Evolutionary conservation across 2,888 invertebrate species (phyloP).

Genomic region (Zeuzera pyrina): DNA sequence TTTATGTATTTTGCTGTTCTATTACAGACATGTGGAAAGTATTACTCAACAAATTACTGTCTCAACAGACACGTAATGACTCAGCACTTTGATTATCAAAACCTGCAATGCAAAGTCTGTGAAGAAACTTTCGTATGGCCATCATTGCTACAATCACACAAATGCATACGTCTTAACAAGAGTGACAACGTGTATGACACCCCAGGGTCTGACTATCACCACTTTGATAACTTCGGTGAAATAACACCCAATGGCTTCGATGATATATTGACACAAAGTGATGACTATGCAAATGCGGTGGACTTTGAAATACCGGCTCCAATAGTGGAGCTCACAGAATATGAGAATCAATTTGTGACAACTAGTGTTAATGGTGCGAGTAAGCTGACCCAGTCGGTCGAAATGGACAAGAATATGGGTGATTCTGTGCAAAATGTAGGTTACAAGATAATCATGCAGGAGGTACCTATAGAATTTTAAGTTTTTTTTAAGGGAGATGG

Average conservation of each 20-base stretch:
- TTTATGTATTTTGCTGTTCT: neutral
- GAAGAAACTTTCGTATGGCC: conserved; percentile 55
- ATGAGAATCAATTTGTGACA: conserved; percentile 17
- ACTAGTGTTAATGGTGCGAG: conserved; percentile 1
- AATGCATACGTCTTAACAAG: conserved; percentile 40
- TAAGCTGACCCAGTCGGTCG: conserved; percentile 2
- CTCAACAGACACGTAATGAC: conserved; percentile 41
- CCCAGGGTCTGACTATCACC: conserved; percentile 42
- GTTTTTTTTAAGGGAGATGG: too few relatives aligned
- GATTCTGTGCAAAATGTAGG: conserved; percentile 25
- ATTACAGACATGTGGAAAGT: conserved; percentile 46
- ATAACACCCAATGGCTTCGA: conserved; percentile 28
- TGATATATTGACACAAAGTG: conserved; percentile 29
- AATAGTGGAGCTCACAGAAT: conserved; percentile 40
- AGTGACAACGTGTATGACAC: conserved; percentile 33
- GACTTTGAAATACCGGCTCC: conserved; percentile 59
- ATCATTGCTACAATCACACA: conserved; percentile 36
- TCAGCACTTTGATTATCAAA: conserved; percentile 29
- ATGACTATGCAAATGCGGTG: conserved; percentile 35
- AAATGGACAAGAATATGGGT: conserved; percentile 13
- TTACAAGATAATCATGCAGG: conserved; percentile 47
- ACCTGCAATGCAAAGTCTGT: conserved; percentile 37
- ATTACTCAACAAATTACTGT: conserved; percentile 36
- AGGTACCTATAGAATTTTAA: conserved; percentile 58
- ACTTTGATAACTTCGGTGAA: conserved; percentile 36